phyloP scores from a whole-genome alignment of 2,797 vertebrate species.

The Oreortyx pictus region DNA sequence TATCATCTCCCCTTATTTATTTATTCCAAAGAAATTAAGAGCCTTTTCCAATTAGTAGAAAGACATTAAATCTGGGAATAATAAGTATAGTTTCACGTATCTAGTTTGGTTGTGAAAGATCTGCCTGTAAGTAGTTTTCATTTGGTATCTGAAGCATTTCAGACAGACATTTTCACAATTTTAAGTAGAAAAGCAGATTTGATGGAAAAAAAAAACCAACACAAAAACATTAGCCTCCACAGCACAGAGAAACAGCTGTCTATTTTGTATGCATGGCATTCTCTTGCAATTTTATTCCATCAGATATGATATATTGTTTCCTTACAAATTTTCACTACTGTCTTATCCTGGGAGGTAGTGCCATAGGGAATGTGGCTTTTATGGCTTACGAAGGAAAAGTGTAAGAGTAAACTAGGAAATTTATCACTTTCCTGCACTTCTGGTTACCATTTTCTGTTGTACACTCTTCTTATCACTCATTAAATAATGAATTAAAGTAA shows the following conservation, averaged over 20 bases:
- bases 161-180: not conserved
- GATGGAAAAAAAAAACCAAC: not conserved
- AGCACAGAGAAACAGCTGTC: not conserved
- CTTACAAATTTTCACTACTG: not conserved
- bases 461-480: not conserved
- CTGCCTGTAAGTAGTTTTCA: not conserved
- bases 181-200: not conserved
- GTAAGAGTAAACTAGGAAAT: not conserved
- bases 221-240: rapidly evolving
- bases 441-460: not conserved
- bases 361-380: not conserved
- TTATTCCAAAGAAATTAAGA: not conserved
- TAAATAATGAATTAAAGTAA: not conserved
- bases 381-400: not conserved
- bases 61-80: not conserved
- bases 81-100: not conserved
- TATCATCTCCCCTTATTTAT: not conserved
- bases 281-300: not conserved
- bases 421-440: not conserved
- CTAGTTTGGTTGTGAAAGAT: not conserved
- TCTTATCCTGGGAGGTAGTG: not conserved
- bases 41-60: not conserved
- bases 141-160: not conserved
- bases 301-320: not conserved
- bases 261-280: not conserved